phyloP scores from a whole-genome alignment of 2,113 vertebrate species.

The Limanda limanda region DNA sequence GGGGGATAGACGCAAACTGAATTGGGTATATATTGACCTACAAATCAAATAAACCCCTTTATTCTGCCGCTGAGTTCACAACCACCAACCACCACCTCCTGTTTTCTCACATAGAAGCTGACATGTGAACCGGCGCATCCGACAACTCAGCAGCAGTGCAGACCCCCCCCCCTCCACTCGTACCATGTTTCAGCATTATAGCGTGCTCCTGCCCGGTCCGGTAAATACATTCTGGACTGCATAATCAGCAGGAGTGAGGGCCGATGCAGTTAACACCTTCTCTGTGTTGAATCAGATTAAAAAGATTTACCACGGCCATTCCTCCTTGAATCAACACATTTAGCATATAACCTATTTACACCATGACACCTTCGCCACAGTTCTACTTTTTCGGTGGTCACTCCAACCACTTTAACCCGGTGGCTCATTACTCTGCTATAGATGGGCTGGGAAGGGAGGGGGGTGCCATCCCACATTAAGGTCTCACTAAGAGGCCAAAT shows the following conservation, averaged over 20 bases:
- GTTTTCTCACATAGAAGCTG: slow-evolving; percentile 17
- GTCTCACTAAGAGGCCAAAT: slow-evolving; percentile 46
- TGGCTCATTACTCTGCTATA: slow-evolving; percentile 48
- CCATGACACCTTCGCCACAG: neutral
- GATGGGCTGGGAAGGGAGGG: neutral
- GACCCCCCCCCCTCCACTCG: neutral
- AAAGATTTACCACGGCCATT: neutral
- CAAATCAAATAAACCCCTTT: slow-evolving; percentile 56
- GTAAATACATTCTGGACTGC: slow-evolving; percentile 22
- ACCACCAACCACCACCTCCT: slow-evolving; percentile 8
- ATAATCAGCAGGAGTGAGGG: neutral
- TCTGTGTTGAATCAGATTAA: slow-evolving; percentile 12
- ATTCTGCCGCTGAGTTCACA: slow-evolving; percentile 33
- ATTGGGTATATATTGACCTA: slow-evolving; percentile 51
- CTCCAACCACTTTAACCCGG: slow-evolving; percentile 46
- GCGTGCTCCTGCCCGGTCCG: slow-evolving; percentile 5
- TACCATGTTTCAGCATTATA: slow-evolving; percentile 27
- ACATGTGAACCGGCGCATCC: slow-evolving; percentile 30
- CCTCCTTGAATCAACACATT: slow-evolving; percentile 14
- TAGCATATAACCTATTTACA: slow-evolving; percentile 8
- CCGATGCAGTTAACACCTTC: slow-evolving; percentile 21
- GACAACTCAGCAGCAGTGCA: slow-evolving; percentile 23
- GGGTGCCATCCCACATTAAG: slow-evolving; percentile 61
- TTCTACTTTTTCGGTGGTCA: slow-evolving; percentile 13
- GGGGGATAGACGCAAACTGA: slow-evolving; percentile 24